Conservation (phyloP, 2,797 vertebrate genomes). For the Sciurus vulgaris region DNA sequence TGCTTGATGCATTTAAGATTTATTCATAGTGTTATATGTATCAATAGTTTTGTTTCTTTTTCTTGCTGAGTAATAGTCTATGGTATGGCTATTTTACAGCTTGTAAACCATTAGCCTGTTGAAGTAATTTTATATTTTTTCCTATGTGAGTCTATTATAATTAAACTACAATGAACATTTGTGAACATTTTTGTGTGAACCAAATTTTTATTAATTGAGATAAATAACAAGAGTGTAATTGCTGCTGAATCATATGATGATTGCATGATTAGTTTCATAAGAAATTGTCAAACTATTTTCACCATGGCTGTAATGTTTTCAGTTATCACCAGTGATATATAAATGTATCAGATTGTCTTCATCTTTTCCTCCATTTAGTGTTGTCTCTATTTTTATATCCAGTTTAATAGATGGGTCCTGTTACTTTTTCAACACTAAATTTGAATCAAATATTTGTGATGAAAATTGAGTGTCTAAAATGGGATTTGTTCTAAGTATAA, state of each 20-base stretch:
- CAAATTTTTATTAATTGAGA: not conserved
- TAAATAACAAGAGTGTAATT: not conserved
- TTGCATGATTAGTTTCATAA: not conserved
- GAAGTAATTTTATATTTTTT: not conserved
- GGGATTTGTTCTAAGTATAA: not conserved
- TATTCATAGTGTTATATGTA: not conserved
- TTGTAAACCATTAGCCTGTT: not conserved
- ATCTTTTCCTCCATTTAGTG: not conserved
- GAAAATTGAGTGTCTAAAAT: not conserved
- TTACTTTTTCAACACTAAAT: conserved; percentile 18
- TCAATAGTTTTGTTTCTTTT: not conserved
- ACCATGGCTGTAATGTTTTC: not conserved
- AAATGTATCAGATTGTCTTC: not conserved
- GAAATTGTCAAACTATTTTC: not conserved
- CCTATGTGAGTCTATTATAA: not conserved
- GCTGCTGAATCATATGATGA: not conserved
- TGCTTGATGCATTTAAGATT: not conserved
- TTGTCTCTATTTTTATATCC: not conserved
- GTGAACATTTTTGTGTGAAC: not conserved
- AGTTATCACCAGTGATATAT: not conserved
- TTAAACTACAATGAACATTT: not conserved
- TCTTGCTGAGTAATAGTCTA: not conserved
- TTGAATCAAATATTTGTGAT: not conserved
- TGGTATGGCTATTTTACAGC: not conserved
- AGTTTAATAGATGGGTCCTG: not conserved